Base-by-base conservation (phyloP, 2,113 vertebrate genomes). In the Protobothrops flavoviridis region DNA sequence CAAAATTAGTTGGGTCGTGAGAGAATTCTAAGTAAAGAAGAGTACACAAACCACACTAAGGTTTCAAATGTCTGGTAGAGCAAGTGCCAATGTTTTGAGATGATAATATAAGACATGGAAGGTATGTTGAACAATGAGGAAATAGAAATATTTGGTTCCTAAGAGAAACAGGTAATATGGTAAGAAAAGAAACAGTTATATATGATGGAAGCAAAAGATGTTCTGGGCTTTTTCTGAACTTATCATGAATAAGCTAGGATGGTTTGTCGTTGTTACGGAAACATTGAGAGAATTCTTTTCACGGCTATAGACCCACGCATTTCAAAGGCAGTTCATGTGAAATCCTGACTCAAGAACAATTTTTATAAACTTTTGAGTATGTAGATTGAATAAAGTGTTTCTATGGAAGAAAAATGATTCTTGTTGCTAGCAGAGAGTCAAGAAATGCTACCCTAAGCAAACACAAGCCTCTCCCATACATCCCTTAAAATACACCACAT, bases 381-480 rank as follows among this genome's bases (percentile, higher is more conserved):
- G 64, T 52, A 64, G 56, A 64, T 87, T 93, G 74, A 93, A 93
- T 93, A 93, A 93, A 93, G 29, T 61, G 21, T 87, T 93, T 87
- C 89, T 64, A 87, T 64, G 55, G 11, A n/a, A 56, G 45, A 87
- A 89, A 85, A 20, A 6, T 33, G 29, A 13, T 26, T 56, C 20
- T 23, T 45, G 43, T 87, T 43, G 50, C 12, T 87, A 9, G 4
- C 26, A 10, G 24, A 48, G 15, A 89, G 61, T 20, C 45, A 15
- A 57, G 11, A 74, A 57, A 3, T 11, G 55, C 9, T 74, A 17
- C 24, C 10, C 8, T 12, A n/a, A 48, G 23, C 20, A 74, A 81
- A 53, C 10, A 39, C 23, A 21, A 21, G 33, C 17, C 33, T 43
- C 33, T 17, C 17, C 1, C 74, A 81, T 81, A 10, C 33, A 81